phyloP scores from a whole-genome alignment of 1,140 invertebrate genomes.

The Melitaea cinxia region DNA sequence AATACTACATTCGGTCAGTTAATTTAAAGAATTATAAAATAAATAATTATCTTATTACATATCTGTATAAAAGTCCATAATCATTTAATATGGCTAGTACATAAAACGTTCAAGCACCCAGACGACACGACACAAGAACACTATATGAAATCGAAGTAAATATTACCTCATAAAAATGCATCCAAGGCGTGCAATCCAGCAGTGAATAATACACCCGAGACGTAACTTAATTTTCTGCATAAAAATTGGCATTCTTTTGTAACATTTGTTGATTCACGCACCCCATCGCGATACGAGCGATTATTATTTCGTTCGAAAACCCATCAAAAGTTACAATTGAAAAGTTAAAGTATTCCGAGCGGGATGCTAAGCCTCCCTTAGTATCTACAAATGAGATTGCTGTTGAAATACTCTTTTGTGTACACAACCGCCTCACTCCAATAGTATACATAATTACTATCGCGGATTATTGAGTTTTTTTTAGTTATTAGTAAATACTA shows the following conservation, averaged over 20 bases:
- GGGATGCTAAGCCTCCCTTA: slow-evolving; percentile 67
- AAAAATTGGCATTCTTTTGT: slow-evolving; percentile 79
- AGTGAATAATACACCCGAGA: slow-evolving; percentile 64
- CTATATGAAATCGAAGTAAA: background rate
- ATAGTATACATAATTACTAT: slow-evolving; percentile 58
- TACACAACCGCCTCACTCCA: slow-evolving; percentile 48
- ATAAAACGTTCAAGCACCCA: no score
- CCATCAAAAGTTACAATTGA: slow-evolving; percentile 82
- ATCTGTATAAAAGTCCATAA: no score
- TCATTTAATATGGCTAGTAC: no score
- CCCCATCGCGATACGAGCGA: slow-evolving; percentile 70
- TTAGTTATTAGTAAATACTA: background rate
- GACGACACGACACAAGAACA: no score
- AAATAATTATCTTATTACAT: no score
- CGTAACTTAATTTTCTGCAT: slow-evolving; percentile 76
- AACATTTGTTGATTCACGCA: slow-evolving; percentile 69
- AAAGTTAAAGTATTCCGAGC: slow-evolving; percentile 79
- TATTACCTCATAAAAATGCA: slow-evolving; percentile 33
- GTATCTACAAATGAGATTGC: slow-evolving; percentile 76
- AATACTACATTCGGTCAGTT: no score
- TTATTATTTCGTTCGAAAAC: slow-evolving; percentile 81
- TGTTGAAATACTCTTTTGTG: slow-evolving; percentile 75
- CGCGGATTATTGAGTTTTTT: background rate
- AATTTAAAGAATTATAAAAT: no score
- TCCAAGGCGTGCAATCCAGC: slow-evolving; percentile 35